Evolutionary conservation across 2,113 vertebrate genomes (phyloP).

Genomic region (Calonectris borealis): DNA sequence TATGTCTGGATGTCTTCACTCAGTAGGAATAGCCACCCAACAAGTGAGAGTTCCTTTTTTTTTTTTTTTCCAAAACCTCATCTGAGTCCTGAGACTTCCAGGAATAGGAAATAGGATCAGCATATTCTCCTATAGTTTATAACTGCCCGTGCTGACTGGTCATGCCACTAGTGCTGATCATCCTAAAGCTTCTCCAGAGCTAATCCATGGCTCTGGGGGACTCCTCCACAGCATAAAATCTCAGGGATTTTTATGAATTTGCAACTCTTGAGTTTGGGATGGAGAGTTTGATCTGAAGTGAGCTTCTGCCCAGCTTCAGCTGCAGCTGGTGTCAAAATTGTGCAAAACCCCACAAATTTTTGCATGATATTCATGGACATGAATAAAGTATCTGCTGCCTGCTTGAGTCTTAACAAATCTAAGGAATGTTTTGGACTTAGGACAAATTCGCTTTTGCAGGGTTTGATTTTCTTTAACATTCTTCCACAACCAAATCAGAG

Average conservation of each 20-base stretch:
- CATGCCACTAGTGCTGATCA: background rate
- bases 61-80: background rate
- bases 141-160: fast-evolving
- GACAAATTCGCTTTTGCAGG: background rate
- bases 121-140: background rate
- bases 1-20: background rate
- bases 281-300: background rate
- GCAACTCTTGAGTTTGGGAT: background rate
- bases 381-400: background rate
- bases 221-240: background rate
- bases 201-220: background rate
- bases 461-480: background rate
- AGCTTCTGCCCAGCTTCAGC: background rate
- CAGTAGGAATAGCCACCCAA: background rate
- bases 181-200: background rate
- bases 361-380: background rate
- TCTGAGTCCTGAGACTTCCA: background rate
- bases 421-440: background rate
- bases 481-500: background rate
- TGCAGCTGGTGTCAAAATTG: background rate
- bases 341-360: background rate
- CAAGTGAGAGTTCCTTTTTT: background rate
- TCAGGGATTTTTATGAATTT: background rate
- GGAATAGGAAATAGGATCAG: background rate
- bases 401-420: background rate